Base-by-base conservation (phyloP, 2,888 invertebrate species). In the Drymonia ruficornis region DNA sequence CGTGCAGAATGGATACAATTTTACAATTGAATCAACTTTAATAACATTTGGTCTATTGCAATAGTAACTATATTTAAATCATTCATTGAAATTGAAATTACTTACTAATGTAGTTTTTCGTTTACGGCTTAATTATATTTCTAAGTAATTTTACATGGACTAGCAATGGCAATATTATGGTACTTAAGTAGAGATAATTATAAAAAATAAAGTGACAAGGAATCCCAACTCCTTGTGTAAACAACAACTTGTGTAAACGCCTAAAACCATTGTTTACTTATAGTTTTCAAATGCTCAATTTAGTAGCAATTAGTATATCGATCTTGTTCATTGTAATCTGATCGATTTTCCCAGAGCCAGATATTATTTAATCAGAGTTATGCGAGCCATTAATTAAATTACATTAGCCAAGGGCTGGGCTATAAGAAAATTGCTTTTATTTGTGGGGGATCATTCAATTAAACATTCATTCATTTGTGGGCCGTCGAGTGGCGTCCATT, bases 371-470 rank as follows among this genome's bases (percentile, higher is more conserved):
- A 87, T 87, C 87, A 83, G 79, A 84, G 81, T 83, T 84, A 86
- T 86, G 82, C 78, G 74, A 73, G 67, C 81, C 83, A 86, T 88
- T 88, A 87, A 87, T 87, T 83, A 84, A 86, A 89, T 88, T 87
- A 88, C 79, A 64, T 73, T 75, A 65, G 76, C 76, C 68, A 70
- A 76, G 79, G 83, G 80, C 76, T 68, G 74, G 81, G 82, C 83
- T 74, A 71, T 83, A 82, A 86, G 86, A 88, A 87, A 86, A 87
- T 87, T 86, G 80, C 81, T 86, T 87, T 87, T 88, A 88, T 89
- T 87, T 86, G 85, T 87, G 81, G 86, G 84, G 81, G 82, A 81
- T 80, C 84, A 83, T 85, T 86, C 80, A 83, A 87, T 86, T 86
- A 86, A 80, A 86, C 77, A 83, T 84, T 84, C 83, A 84, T 88